A percentile compares a stretch with the other conserved stretches of the same genome.
phyloP scores from a whole-genome alignment of 1,140 invertebrate species.

The Mylabris phalerata region DNA sequence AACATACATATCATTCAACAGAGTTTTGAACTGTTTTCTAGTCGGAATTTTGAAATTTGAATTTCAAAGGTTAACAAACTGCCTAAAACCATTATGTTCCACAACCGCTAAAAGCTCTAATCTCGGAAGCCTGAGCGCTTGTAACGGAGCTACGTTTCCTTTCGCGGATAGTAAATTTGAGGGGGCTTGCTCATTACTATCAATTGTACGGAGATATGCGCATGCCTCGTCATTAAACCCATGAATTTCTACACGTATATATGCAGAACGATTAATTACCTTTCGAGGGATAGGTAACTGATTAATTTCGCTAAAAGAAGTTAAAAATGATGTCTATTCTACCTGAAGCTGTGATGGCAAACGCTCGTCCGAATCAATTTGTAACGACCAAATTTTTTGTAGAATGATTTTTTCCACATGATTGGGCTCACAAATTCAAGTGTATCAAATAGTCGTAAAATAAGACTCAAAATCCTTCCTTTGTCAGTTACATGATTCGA shows the following conservation, averaged over 20 bases:
- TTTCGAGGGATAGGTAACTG: too few species aligned
- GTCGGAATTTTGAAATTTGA: too few species aligned
- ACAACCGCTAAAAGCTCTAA: constrained; percentile 33
- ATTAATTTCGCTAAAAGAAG: too few species aligned
- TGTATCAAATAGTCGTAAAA: constrained; percentile 29
- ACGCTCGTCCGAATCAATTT: constrained; percentile 28
- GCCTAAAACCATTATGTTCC: too few species aligned
- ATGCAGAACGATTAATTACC: too few species aligned
- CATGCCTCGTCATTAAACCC: constrained; percentile 35
- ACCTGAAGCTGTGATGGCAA: constrained; percentile 5
- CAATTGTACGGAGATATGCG: constrained; percentile 29
- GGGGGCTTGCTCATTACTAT: background rate
- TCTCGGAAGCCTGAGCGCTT: constrained; percentile 25
- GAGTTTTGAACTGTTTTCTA: too few species aligned
- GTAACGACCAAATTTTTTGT: constrained; percentile 26
- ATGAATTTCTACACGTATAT: constrained; percentile 18
- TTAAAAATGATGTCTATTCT: constrained; percentile 4
- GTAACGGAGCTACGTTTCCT: constrained; percentile 32
- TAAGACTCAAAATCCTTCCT: constrained; percentile 4
- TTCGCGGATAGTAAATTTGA: constrained; percentile 28
- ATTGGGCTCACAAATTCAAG: constrained; percentile 27
- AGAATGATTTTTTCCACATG: constrained; percentile 26
- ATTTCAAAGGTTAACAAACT: too few species aligned
- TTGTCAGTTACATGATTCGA: background rate
- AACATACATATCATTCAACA: too few species aligned